A percentile compares a stretch with the other conserved stretches of the same genome.
Conservation (phyloP, 2,113 vertebrate species). For the Athene cunicularia region DNA sequence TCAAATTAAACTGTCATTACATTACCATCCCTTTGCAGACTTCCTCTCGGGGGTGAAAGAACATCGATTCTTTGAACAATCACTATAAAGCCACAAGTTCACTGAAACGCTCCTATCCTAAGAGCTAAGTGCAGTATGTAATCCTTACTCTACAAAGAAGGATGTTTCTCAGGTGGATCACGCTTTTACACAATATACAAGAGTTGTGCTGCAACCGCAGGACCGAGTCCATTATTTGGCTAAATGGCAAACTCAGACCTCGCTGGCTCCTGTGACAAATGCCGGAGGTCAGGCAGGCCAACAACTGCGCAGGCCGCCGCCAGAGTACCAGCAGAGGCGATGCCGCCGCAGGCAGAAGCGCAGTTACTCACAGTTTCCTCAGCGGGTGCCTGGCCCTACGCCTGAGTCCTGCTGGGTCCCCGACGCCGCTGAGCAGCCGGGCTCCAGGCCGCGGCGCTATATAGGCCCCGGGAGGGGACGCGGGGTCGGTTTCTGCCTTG, state of each 20-base stretch:
- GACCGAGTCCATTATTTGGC: neutral
- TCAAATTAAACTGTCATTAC: neutral
- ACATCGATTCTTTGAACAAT: neutral
- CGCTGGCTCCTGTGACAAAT: accelerated
- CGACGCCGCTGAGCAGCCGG: no score
- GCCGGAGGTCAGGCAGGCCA: neutral
- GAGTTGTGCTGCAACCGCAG: accelerated
- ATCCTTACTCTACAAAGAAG: no score
- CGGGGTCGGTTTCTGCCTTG: neutral
- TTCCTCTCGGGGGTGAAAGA: neutral
- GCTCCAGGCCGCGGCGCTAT: neutral
- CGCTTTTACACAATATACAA: neutral
- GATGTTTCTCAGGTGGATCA: no score
- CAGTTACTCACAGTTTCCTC: neutral
- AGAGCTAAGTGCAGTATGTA: neutral
- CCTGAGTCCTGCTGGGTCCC: neutral
- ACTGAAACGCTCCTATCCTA: accelerated
- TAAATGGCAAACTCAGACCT: neutral
- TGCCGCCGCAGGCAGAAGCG: neutral
- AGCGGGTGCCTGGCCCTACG: neutral
- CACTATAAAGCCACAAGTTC: neutral
- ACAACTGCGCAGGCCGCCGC: no score
- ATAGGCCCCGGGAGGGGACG: neutral
- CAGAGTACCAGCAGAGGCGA: neutral
- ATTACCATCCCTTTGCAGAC: neutral